phyloP scores from a whole-genome alignment of 2,797 vertebrate genomes.

The Cyclura pinguis region DNA sequence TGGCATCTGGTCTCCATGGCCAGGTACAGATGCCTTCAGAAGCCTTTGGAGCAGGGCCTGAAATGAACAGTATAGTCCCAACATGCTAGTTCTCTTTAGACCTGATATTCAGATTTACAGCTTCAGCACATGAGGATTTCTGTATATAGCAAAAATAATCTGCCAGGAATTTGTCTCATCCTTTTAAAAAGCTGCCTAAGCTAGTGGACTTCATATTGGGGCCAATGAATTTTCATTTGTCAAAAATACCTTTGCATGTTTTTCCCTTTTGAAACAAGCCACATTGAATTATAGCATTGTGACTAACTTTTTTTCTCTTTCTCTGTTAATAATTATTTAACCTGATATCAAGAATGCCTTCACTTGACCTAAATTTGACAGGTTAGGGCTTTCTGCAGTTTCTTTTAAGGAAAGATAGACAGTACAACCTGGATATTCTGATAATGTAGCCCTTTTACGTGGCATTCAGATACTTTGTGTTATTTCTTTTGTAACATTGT shows the following conservation, averaged over 20 bases:
- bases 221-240: neutral
- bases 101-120: neutral
- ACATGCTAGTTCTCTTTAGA: too few species aligned
- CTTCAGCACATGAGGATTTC: neutral
- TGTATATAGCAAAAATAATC: neutral
- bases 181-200: neutral
- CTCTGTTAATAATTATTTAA: neutral
- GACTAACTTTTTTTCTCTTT: neutral
- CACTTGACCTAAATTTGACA: neutral
- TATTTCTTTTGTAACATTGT: neutral
- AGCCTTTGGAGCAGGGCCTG: too few species aligned
- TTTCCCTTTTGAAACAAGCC: neutral
- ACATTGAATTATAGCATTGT: neutral
- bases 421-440: neutral
- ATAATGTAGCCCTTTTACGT: neutral
- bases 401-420: neutral
- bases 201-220: neutral
- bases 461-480: neutral
- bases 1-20: neutral
- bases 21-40: neutral
- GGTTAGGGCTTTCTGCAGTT: neutral
- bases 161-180: conserved; percentile 19
- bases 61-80: neutral
- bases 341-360: neutral
- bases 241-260: neutral